Evolutionary conservation across 2,888 invertebrate species (phyloP), one percentile per base, ranked within the genome.

Genomic region (Cremastobaeus sp.): DNA sequence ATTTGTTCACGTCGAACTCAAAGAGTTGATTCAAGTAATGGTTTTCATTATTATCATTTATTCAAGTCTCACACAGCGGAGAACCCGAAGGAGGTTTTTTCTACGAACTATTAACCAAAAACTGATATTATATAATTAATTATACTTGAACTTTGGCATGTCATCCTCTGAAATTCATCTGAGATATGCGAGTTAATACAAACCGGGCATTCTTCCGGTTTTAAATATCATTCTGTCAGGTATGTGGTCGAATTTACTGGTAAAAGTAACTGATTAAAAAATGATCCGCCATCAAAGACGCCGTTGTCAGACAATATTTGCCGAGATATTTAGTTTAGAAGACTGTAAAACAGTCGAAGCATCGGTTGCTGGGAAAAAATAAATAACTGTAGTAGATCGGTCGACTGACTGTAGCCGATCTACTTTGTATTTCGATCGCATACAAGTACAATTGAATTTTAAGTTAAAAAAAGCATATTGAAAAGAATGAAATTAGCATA

Each of bases 401-500:
- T n/a, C n/a, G n/a, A n/a, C n/a, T n/a, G n/a, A n/a, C n/a, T n/a
- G n/a, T n/a, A 41, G 25, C 28, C 41, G 41, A 41, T 37, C 57
- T 30, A 71, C 57, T 71, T 71, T 50, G 34, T 45, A 64, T 62
- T 57, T 71, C 35, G 18, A 71, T 64, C 64, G 18, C 62, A 64
- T 32, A 28, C 9, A n/a, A 30, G n/a, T 37, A 55, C 62, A 70
- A 70, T 70, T 57, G 62, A 70, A 64, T 57, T 54, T 39, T 32
- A 14, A 3, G 34, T 48, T 21, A 6, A 54, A 54, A 55, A 55
- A 57, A 57, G 37, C 18, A 15, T 18, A 21, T 12, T 50, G 37
- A 64, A 64, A 50, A 25, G 70, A 64, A 64, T 45, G 32, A 41
- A 48, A 71, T 71, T 71, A 64, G 12, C 70, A 71, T 71, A 71